These are phyloP conservation scores for Albula glossodonta DNA, from an alignment of 2,113 vertebrate species.

Conservation along the genomic window DNA sequence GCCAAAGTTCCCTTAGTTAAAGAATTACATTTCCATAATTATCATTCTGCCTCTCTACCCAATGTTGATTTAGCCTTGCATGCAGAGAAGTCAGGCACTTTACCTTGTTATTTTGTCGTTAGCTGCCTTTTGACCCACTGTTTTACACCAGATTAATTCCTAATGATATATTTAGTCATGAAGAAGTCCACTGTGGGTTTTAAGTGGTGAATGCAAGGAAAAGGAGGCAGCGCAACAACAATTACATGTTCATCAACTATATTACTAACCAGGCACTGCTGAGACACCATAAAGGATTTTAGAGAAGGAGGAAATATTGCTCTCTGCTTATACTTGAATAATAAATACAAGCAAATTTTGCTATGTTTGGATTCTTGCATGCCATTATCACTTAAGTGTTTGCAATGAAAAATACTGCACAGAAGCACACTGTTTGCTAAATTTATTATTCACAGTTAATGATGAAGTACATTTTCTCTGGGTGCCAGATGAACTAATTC, in stretches of 20 bases:
- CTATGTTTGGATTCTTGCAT: background rate
- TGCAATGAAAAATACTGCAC: background rate
- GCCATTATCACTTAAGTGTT: background rate
- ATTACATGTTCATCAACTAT: background rate
- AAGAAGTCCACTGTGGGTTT: background rate
- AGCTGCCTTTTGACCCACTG: conserved; percentile 7
- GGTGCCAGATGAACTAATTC: background rate
- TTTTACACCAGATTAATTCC: conserved; percentile 10
- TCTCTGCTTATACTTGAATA: background rate
- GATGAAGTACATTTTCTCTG: background rate
- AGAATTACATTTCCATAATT: background rate
- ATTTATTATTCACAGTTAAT: background rate
- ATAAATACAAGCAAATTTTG: background rate
- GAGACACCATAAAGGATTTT: background rate
- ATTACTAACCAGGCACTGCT: background rate
- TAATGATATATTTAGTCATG: conserved; percentile 14
- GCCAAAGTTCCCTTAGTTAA: background rate
- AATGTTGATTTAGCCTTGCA: conserved; percentile 1
- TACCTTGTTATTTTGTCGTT: conserved; percentile 10
- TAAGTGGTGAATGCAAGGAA: conserved; percentile 1
- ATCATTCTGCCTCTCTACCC: background rate
- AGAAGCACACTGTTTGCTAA: background rate
- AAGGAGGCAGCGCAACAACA: background rate
- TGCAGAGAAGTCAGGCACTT: background rate
- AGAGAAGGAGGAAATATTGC: background rate